Evolutionary conservation across 2,113 vertebrate genomes (phyloP).

Genomic region (Vulpes ferrilata): DNA sequence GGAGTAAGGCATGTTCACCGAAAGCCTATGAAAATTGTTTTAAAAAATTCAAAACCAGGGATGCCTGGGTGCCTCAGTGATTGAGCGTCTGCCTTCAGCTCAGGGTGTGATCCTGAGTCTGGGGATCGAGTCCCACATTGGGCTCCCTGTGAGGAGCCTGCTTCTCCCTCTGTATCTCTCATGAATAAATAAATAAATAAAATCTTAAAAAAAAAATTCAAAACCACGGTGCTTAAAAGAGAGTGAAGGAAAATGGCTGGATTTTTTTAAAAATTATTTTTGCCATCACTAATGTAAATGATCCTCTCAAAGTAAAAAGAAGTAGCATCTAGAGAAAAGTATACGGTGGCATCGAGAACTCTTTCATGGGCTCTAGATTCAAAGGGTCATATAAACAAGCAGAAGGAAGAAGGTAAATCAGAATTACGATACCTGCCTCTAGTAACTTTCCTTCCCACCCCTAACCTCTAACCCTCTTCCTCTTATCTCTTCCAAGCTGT

Average conservation of each 20-base stretch:
- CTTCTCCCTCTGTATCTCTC: too few species aligned
- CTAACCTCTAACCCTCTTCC: not conserved
- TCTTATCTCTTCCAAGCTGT: not conserved
- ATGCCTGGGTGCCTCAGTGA: too few species aligned
- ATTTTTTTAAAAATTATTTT: not conserved
- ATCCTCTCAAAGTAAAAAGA: not conserved
- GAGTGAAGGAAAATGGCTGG: constrained; percentile 30
- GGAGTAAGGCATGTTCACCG: not conserved
- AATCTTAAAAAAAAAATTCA: not conserved
- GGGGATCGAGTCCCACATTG: too few species aligned
- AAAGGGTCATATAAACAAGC: not conserved
- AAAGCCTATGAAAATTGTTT: constrained; percentile 9
- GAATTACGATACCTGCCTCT: not conserved
- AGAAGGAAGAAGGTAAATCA: not conserved
- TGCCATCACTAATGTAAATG: constrained; percentile 36
- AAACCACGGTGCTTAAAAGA: not conserved
- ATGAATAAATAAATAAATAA: too few species aligned
- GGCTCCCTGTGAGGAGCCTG: too few species aligned
- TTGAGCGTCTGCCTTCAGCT: too few species aligned
- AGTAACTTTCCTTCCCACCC: not conserved
- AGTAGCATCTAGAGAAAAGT: not conserved
- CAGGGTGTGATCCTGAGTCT: too few species aligned
- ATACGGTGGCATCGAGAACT: not conserved
- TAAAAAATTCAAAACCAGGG: constrained; percentile 13
- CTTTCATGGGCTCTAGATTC: not conserved